Conservation (phyloP, 2,113 vertebrate species). For the Ictidomys tridecemlineatus region DNA sequence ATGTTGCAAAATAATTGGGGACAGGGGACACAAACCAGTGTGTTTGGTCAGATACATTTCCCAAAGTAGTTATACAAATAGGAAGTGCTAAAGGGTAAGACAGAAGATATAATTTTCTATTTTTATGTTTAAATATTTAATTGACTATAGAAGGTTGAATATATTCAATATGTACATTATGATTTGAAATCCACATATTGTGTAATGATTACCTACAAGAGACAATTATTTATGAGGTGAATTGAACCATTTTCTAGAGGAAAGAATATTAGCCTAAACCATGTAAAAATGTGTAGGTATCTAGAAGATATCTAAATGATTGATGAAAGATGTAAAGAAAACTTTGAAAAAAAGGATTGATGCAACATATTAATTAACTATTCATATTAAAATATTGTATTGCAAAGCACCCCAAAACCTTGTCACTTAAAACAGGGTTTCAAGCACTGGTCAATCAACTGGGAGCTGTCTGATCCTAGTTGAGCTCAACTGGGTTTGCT, state of each 20-base stretch:
- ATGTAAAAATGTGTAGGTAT: no score
- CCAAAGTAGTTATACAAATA: not conserved
- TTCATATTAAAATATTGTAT: not conserved
- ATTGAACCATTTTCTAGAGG: no score
- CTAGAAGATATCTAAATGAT: not conserved
- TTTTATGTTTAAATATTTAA: not conserved
- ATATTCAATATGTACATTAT: not conserved
- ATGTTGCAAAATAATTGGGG: not conserved
- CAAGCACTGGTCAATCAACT: not conserved
- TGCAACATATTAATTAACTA: not conserved
- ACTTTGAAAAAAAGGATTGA: not conserved
- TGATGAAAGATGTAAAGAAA: not conserved
- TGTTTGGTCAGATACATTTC: not conserved
- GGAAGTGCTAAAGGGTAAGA: not conserved
- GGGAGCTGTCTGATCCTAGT: not conserved
- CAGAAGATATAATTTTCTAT: not conserved
- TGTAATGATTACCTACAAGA: no score
- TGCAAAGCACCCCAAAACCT: not conserved
- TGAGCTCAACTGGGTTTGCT: not conserved
- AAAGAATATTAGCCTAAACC: no score
- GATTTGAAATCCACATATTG: no score
- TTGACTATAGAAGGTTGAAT: not conserved
- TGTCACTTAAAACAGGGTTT: not conserved
- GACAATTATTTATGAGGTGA: no score
- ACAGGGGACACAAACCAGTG: not conserved